Evolutionary conservation across 2,888 invertebrate species (phyloP).

Genomic region (Cephus nigrinus): DNA sequence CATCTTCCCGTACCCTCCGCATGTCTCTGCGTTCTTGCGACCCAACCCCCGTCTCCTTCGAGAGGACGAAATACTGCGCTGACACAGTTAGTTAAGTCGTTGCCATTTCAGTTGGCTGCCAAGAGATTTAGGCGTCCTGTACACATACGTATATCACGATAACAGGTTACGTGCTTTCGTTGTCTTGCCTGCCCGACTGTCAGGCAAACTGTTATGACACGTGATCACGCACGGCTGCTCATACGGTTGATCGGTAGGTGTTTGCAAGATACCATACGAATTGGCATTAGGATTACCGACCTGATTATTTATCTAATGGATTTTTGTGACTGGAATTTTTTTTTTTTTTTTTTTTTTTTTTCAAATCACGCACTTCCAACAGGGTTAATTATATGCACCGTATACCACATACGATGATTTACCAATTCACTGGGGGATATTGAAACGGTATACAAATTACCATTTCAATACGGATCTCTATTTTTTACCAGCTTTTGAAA

Average conservation of each 20-base stretch:
- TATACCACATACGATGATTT: too few species aligned
- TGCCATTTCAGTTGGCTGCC: neutral
- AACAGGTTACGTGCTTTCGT: neutral
- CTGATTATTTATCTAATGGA: neutral
- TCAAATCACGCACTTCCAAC: too few species aligned
- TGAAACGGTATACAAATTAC: too few species aligned
- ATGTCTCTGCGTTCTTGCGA: neutral
- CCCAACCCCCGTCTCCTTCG: neutral
- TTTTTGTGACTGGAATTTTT: neutral
- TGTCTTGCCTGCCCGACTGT: neutral
- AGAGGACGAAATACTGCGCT: conserved; percentile 9
- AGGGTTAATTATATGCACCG: too few species aligned
- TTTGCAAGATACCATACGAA: neutral
- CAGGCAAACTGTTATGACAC: neutral
- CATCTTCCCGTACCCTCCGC: conserved; percentile 28
- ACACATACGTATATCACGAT: neutral
- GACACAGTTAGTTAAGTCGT: conserved; percentile 22
- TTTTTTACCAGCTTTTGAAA: too few species aligned
- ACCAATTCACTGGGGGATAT: too few species aligned
- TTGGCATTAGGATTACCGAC: neutral
- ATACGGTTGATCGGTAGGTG: neutral
- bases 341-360: too few species aligned
- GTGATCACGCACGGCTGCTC: neutral
- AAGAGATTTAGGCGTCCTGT: neutral
- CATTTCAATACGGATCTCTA: too few species aligned